Evolutionary conservation across 2,797 vertebrate genomes (phyloP).

Genomic region (Enteromius mattozi): DNA sequence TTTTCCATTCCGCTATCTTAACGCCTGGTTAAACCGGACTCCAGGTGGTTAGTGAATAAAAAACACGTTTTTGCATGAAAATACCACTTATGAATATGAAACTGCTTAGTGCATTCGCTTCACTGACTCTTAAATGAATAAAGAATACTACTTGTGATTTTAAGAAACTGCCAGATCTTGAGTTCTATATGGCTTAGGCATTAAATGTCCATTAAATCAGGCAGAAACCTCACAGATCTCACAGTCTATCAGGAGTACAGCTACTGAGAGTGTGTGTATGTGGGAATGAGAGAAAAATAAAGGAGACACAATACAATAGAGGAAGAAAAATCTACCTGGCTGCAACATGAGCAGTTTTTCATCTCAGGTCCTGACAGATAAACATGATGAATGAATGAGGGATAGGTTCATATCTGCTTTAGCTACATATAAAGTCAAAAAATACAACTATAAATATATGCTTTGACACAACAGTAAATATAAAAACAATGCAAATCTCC

Average conservation of each 20-base stretch:
- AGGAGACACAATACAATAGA: slow-evolving; percentile 57
- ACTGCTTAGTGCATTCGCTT: not conserved
- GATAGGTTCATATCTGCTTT: slow-evolving; percentile 35
- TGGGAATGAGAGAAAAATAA: slow-evolving; percentile 36
- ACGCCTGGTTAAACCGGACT: not conserved
- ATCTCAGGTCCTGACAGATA: slow-evolving; percentile 43
- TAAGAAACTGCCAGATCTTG: not conserved
- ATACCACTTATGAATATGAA: not conserved
- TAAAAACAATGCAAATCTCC: not conserved
- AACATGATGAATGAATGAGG: slow-evolving; percentile 38
- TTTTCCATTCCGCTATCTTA: not conserved
- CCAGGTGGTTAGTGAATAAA: not conserved
- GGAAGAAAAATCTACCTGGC: slow-evolving; percentile 27
- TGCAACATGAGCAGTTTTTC: slow-evolving; percentile 30
- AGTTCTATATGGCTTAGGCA: not conserved
- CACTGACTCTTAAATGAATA: slow-evolving; percentile 7
- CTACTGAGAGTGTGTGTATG: not conserved
- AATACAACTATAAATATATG: not conserved
- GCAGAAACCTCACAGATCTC: not conserved
- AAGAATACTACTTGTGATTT: not conserved
- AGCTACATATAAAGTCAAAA: slow-evolving; percentile 9
- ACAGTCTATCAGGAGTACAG: not conserved
- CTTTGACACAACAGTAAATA: slow-evolving; percentile 3
- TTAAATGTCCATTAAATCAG: slow-evolving; percentile 3
- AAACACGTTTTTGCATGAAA: not conserved